Evolutionary conservation across 2,113 vertebrate species (phyloP), one percentile per base, ranked within the genome.

Genomic region (Pavo muticus): DNA sequence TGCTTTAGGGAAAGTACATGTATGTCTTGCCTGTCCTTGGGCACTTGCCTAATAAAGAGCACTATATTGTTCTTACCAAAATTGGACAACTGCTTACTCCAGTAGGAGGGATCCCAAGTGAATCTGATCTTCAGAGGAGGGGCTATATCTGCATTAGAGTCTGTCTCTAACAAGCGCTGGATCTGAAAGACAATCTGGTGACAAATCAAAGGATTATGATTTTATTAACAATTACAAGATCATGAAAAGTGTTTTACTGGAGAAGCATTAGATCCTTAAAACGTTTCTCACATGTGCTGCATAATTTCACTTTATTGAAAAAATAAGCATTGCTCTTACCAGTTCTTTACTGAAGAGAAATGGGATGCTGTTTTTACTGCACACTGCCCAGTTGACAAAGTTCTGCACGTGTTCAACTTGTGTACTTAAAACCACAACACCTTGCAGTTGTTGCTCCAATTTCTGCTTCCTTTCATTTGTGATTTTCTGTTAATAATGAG

Each of bases 301-400:
- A 54, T 35, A 69, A 68, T 70, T 88, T 88, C 44, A 11, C 14
- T 64, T 79, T 61, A 57, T 10, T 48, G 29, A 84, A 32, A 85
- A 50, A 75, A 47, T 25, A 54, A 64, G 37, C 40, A 78, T 39
- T 88, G 60, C 13, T 89, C 98, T 88, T 98, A 99, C 99, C 99
- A 99, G 97, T 71, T 99, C 98, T 97, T 98, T 99, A 95, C 99
- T 99, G 98, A 99, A 99, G 95, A 99, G 98, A 91, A 99, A 98
- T 10, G 99, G 99, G 94, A 98, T 97, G 68, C 97, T 97, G 92
- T 98, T 98, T 97, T 99, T 99, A 92, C 98, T 99, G 82, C 98
- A 98, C 50, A 98, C 98, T 5, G 99, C 99, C 99, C 99, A 99
- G 44, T 97, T 99, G 97, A 99, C 98, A 95, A 99, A 99, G 98